Evolutionary conservation across 2,888 invertebrate species (phyloP).

Genomic region (Euzophera pinguis): DNA sequence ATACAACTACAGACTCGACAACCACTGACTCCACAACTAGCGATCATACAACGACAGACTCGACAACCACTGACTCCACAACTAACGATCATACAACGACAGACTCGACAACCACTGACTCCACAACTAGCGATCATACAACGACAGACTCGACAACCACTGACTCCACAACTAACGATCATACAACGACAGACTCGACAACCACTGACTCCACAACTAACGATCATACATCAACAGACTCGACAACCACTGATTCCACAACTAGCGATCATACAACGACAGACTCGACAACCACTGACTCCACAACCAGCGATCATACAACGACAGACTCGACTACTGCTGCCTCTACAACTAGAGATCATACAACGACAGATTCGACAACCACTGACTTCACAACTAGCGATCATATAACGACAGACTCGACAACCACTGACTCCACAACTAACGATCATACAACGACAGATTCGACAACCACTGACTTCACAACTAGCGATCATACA

Average conservation of each 20-base stretch:
- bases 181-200: slow-evolving; percentile 1
- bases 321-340: not conserved
- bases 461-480: not conserved
- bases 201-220: not conserved
- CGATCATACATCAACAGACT: not conserved
- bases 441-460: not conserved
- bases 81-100: slow-evolving; percentile 8
- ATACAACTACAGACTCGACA: slow-evolving; percentile 3
- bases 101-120: slow-evolving; percentile 6
- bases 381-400: not conserved
- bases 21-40: slow-evolving; percentile 5
- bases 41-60: slow-evolving; percentile 2
- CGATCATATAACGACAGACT: not conserved
- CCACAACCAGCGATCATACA: not conserved
- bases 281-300: not conserved
- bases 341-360: not conserved
- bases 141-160: slow-evolving; percentile 7
- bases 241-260: not conserved
- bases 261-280: not conserved
- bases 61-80: slow-evolving; percentile 1
- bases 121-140: slow-evolving; percentile 11
- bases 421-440: not conserved
- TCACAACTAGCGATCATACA: not conserved
- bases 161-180: slow-evolving; percentile 14
- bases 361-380: not conserved